Percentiles rank a stretch among this genome's conserved stretches.
phyloP scores from a whole-genome alignment of 1,140 invertebrate genomes.

The Aphaenogaster rudis region DNA sequence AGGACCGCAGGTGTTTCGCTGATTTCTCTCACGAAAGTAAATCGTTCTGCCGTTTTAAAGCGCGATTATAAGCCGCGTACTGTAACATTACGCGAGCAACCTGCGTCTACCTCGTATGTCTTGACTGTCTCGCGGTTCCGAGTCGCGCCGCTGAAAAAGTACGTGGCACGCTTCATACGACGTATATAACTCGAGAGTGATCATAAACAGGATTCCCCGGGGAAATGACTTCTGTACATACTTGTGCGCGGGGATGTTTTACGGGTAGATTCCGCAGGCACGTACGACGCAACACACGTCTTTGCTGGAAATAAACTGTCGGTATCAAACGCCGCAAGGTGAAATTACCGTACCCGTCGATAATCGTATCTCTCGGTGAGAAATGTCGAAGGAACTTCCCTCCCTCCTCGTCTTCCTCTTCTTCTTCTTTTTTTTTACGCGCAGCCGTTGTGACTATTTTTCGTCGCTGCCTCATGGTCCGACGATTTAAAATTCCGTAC shows the following conservation, averaged over 20 bases:
- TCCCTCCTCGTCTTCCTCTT: not conserved
- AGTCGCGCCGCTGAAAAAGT: slow-evolving; percentile 50
- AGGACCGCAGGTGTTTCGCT: not conserved
- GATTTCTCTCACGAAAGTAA: not conserved
- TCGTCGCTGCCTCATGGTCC: slow-evolving; percentile 50
- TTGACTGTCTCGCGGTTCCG: slow-evolving; percentile 47
- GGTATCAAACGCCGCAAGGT: slow-evolving; percentile 48
- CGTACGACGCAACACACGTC: slow-evolving; percentile 24
- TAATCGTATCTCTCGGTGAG: slow-evolving; percentile 29
- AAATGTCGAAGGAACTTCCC: slow-evolving; percentile 5
- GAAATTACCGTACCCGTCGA: slow-evolving; percentile 65
- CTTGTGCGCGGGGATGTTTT: slow-evolving; percentile 62
- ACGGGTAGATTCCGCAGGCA: slow-evolving; percentile 54
- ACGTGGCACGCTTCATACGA: slow-evolving; percentile 65
- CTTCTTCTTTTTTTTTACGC: not conserved
- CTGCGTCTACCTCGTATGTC: slow-evolving; percentile 53
- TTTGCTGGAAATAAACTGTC: slow-evolving; percentile 47
- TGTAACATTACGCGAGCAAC: not conserved
- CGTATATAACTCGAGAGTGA: slow-evolving; percentile 74
- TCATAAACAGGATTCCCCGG: slow-evolving; percentile 75
- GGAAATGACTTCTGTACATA: slow-evolving; percentile 73
- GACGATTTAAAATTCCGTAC: slow-evolving; percentile 75
- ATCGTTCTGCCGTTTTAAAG: not conserved
- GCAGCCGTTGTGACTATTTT: slow-evolving; percentile 57
- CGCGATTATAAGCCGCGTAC: slow-evolving; percentile 13